phyloP scores from a whole-genome alignment of 2,888 invertebrate genomes.

The Antheraea assamensis region DNA sequence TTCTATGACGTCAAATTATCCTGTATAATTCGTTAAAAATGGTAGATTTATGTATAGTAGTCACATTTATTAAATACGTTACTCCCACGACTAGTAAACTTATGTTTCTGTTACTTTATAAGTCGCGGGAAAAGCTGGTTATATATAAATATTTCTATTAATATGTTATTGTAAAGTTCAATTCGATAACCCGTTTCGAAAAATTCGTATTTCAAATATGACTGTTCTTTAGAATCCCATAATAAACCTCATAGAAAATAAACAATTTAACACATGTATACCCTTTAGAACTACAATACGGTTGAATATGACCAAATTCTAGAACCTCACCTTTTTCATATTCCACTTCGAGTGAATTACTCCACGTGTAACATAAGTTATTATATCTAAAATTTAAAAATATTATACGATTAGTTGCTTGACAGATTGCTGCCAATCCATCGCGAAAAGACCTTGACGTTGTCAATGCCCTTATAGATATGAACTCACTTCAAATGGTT shows the following conservation, averaged over 20 bases:
- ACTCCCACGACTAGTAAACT: not conserved
- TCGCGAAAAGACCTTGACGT: not conserved
- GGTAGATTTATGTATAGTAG: not conserved
- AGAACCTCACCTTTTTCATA: no score
- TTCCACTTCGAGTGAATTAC: no score
- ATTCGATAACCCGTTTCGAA: no score
- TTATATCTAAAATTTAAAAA: not conserved
- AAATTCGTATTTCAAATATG: no score
- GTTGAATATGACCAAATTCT: no score
- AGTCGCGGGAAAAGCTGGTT: not conserved
- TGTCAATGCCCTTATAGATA: not conserved
- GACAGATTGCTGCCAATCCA: not conserved
- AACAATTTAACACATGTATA: no score
- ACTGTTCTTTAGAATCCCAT: no score
- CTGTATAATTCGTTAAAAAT: not conserved
- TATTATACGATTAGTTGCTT: not conserved
- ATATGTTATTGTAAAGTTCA: no score
- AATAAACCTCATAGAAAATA: no score
- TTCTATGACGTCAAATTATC: constrained; percentile 4
- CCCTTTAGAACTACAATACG: no score
- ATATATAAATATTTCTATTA: no score
- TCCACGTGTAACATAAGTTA: no score
- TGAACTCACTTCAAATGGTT: not conserved
- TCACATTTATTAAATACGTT: not conserved
- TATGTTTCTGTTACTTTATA: not conserved